These are phyloP conservation scores for Chloroclystis v-ata DNA, from an alignment of 2,888 invertebrate species.

Conservation along the genomic window DNA sequence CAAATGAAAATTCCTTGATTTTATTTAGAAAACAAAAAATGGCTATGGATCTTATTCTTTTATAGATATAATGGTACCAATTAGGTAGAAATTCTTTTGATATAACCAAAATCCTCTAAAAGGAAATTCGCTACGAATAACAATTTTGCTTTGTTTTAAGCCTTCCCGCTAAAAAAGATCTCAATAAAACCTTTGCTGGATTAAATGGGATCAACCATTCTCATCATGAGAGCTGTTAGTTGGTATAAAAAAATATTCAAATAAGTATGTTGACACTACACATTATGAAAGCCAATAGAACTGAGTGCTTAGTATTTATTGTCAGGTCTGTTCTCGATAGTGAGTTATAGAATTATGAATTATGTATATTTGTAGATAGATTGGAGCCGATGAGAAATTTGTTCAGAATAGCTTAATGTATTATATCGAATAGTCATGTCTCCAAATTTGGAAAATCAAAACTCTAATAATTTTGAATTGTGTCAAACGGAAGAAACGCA, in stretches of 20 bases:
- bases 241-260: neutral
- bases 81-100: no score
- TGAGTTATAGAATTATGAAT: slow-evolving; percentile 1
- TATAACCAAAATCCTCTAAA: neutral
- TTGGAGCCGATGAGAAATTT: neutral
- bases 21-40: slow-evolving; percentile 15
- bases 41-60: slow-evolving; percentile 1
- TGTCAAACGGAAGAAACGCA: no score
- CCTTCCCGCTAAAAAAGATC: neutral
- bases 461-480: no score
- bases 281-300: slow-evolving; percentile 12
- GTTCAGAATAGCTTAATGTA: no score
- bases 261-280: slow-evolving; percentile 14
- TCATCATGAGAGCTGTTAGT: neutral
- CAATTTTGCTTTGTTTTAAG: neutral
- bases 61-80: no score
- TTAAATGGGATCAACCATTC: neutral
- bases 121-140: neutral
- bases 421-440: no score
- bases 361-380: no score
- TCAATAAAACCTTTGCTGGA: neutral
- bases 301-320: slow-evolving; percentile 14
- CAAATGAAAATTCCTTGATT: slow-evolving; percentile 35
- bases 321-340: slow-evolving; percentile 2
- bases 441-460: no score